A percentile compares a stretch with the other conserved stretches of the same genome.
Evolutionary conservation across 2,888 invertebrate species (phyloP).

Genomic region (Philonicus albiceps): DNA sequence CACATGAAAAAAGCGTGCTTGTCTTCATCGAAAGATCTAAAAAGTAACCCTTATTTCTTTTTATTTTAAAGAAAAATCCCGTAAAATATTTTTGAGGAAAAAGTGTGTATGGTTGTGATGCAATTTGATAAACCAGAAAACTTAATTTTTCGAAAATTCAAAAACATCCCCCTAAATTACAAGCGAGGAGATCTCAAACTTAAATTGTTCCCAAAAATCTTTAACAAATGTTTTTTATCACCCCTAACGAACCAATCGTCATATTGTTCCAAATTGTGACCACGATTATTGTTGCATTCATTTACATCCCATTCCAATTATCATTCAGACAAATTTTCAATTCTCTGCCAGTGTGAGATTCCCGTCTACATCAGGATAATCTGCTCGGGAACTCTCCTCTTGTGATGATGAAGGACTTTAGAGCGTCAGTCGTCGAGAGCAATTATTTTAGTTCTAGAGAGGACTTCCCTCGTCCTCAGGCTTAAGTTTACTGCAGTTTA

Average conservation of each 20-base stretch:
- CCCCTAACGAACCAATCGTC: not conserved
- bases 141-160: too few species aligned
- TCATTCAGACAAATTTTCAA: not conserved
- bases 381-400: not conserved
- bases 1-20: too few species aligned
- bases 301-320: not conserved
- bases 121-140: too few species aligned
- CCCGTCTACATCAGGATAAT: not conserved
- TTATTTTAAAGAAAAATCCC: too few species aligned
- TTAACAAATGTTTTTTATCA: too few species aligned
- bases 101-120: too few species aligned
- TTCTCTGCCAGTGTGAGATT: not conserved
- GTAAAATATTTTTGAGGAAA: too few species aligned
- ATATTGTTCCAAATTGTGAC: not conserved
- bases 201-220: too few species aligned
- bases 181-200: too few species aligned
- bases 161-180: too few species aligned
- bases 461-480: not conserved
- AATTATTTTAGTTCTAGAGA: conserved; percentile 22
- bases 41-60: too few species aligned
- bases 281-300: not conserved
- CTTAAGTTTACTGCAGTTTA: not conserved
- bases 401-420: conserved; percentile 1
- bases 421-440: not conserved
- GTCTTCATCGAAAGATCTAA: too few species aligned